phyloP scores from a whole-genome alignment of 2,888 invertebrate species.

The Hypselothyrea guttata region DNA sequence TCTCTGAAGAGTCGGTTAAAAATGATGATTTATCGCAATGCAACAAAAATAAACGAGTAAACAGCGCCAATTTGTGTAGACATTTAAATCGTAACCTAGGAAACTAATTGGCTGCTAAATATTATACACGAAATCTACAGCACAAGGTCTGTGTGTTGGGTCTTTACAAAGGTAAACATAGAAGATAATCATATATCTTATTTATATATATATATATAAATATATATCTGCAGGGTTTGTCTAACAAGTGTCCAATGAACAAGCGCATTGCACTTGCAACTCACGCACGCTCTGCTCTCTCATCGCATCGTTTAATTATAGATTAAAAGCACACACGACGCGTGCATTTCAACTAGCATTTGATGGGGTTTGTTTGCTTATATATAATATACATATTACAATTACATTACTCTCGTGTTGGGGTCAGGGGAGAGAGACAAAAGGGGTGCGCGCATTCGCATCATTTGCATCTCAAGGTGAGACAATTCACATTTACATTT shows the following conservation, averaged over 20 bases:
- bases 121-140: conserved; percentile 49
- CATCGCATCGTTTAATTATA: conserved; percentile 57
- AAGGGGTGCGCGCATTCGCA: conserved; percentile 21
- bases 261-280: conserved; percentile 53
- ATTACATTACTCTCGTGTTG: conserved; percentile 45
- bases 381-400: conserved; percentile 45
- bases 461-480: conserved; percentile 39
- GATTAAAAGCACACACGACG: conserved; percentile 44
- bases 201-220: no score
- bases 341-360: conserved; percentile 58
- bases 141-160: conserved; percentile 36
- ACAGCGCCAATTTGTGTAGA: conserved; percentile 31
- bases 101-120: conserved; percentile 59
- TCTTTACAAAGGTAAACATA: conserved; percentile 45
- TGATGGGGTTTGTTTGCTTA: conserved; percentile 51
- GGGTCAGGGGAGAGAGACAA: conserved; percentile 1
- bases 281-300: conserved; percentile 47
- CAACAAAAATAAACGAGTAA: conserved; percentile 42
- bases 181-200: no score
- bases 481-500: conserved; percentile 49
- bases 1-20: no score
- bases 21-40: conserved; percentile 35
- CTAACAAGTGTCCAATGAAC: conserved; percentile 37
- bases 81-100: conserved; percentile 51
- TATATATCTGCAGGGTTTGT: conserved; percentile 20